Base-by-base conservation (phyloP, 2,888 invertebrate species). In the Caenorhabditis becei region DNA sequence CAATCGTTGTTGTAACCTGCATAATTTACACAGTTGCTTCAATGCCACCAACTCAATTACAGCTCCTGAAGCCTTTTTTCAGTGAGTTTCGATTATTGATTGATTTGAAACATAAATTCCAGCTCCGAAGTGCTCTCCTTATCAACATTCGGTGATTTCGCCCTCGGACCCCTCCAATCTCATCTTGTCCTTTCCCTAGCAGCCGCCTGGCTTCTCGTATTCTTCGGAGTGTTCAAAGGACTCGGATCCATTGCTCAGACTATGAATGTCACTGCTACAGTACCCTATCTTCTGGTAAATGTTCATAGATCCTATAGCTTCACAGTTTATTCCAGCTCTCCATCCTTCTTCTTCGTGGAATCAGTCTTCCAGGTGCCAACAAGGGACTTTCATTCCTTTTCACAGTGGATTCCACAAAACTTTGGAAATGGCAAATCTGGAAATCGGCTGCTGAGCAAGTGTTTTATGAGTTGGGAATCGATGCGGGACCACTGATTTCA, bases 171-270 rank as follows among this genome's bases (percentile, higher is more conserved):
- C 84, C 93, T 97, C 91, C 94, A 96, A 88, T 96, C 96, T 95
- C 96, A 97, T 91, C 92, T 97, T 80, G 95, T 96, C 35, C 95
- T 96, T 59, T 96, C 96, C 91, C 93, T 97, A 71, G 93, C 97
- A 66, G 94, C 95, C 89, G 96, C 96, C 83, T 97, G 97, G 97
- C 94, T 96, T 83, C 93, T 97, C 89, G 96, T 97, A 69, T 97
- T 97, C 92, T 96, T 97, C 92, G 96, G 96, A 86, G 94, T 97
- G 63, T 97, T 96, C 96, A 97, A 97, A 92, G 96, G 89, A 0
- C 87, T 90, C 28, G 89, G 89, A 7, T 89, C 89, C 0, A 89
- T 89, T 54, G 89, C 89, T 20, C 89, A 88, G 78, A 88, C 88
- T 0, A 88, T 88, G 53, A 83, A 89, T 51, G 63, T 90, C 35